A percentile compares a stretch with the other conserved stretches of the same genome.
These are phyloP conservation scores for Cerceris ruficornis DNA, from an alignment of 2,888 invertebrate genomes.

Conservation along the genomic window DNA sequence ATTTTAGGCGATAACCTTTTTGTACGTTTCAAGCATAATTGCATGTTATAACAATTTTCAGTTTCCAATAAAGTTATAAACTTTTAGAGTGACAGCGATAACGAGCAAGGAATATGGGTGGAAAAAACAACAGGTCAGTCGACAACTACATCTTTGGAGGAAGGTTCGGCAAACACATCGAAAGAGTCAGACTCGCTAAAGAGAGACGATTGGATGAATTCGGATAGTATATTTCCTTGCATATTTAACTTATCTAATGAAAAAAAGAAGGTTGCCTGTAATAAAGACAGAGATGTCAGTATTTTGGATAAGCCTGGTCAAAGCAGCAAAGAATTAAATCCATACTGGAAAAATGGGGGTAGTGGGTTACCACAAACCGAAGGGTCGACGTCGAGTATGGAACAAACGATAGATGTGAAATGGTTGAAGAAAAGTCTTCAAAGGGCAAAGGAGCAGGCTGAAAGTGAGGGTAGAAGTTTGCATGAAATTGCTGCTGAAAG, in stretches of 20 bases:
- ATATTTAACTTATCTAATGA: constrained; percentile 81
- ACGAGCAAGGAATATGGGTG: constrained; percentile 84
- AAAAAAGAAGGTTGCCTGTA: constrained; percentile 81
- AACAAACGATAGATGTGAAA: constrained; percentile 75
- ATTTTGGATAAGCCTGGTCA: constrained; percentile 87
- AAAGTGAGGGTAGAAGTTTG: constrained; percentile 82
- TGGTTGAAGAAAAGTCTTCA: constrained; percentile 84
- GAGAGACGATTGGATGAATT: constrained; percentile 92
- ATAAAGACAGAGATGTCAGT: constrained; percentile 83
- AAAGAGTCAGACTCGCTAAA: constrained; percentile 63
- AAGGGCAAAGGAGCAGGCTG: constrained; percentile 84
- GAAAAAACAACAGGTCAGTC: constrained; percentile 81
- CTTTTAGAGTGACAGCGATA: constrained; percentile 39
- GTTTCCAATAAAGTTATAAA: too few relatives aligned
- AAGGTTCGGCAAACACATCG: constrained; percentile 19
- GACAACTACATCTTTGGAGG: neutral
- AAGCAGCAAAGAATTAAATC: constrained; percentile 92
- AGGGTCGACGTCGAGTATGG: constrained; percentile 73
- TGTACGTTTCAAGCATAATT: neutral
- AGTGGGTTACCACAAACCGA: constrained; percentile 87
- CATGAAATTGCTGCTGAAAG: constrained; percentile 84
- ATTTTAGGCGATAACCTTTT: constrained; percentile 28
- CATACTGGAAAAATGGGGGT: constrained; percentile 96
- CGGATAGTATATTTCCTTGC: constrained; percentile 83
- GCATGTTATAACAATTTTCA: constrained; percentile 19